Conservation (phyloP, 2,888 invertebrate genomes). For the Xylocampa areola region DNA sequence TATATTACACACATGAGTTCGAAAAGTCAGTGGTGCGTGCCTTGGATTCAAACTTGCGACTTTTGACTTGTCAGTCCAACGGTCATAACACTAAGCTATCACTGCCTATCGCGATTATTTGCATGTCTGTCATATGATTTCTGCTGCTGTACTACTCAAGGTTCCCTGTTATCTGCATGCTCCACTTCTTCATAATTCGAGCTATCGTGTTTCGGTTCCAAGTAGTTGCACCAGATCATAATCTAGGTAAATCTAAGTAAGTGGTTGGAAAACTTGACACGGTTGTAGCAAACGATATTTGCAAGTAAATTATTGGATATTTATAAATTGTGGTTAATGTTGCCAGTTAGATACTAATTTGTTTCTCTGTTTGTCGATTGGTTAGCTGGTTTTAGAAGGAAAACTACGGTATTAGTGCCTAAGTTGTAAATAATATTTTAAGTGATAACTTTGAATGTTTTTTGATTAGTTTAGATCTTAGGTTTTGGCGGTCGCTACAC, state of each 20-base stretch:
- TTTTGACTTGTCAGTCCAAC: too few species aligned
- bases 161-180: slow-evolving; percentile 47
- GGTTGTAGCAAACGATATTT: slow-evolving; percentile 30
- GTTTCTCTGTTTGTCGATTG: slow-evolving; percentile 9
- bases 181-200: slow-evolving; percentile 55
- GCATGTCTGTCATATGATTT: not conserved
- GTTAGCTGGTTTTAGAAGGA: slow-evolving; percentile 3
- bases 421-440: too few species aligned
- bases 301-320: slow-evolving; percentile 42
- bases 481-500: too few species aligned
- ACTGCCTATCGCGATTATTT: too few species aligned
- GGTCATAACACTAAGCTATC: too few species aligned
- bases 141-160: slow-evolving; percentile 38
- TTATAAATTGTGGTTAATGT: slow-evolving; percentile 28
- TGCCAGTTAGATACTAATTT: slow-evolving; percentile 22
- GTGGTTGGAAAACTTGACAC: slow-evolving; percentile 54
- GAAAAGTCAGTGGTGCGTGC: too few species aligned
- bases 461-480: too few species aligned
- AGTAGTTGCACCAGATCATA: slow-evolving; percentile 34
- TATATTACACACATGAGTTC: too few species aligned
- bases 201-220: slow-evolving; percentile 26
- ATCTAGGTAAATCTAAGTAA: slow-evolving; percentile 22
- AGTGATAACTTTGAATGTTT: too few species aligned
- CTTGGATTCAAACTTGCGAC: too few species aligned
- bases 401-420: slow-evolving; percentile 14